Evolutionary conservation across 2,797 vertebrate genomes (phyloP), one percentile per base, ranked within the genome.

Genomic region (Pseudochirops corinnae): DNA sequence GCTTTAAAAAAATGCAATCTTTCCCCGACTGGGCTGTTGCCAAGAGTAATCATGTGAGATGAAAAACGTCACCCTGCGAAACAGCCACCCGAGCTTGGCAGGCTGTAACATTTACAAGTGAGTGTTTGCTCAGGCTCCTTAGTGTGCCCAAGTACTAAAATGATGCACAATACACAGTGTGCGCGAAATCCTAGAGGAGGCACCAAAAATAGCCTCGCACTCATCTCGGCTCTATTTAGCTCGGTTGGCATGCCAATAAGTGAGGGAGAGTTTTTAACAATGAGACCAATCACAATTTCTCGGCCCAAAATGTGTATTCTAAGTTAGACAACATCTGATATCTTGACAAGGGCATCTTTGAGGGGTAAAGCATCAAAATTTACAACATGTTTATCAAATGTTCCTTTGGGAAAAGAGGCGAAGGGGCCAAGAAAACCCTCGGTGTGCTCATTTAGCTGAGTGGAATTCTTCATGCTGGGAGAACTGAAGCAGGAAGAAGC

Each of bases 371-470:
- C 33, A 16, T 74, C 5, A 3, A 91, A 3, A 62, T 7, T 33
- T n/a, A 92, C 46, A 28, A 92, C 26, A 1, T 46, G 10, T 28
- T 56, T 82, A 93, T 96, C 93, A 92, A 21, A 60, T 7, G 14
- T 24, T 53, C 94, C 95, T n/a, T 50, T 9, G 13, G 87, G 46
- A 31, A 33, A 39, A 55, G 92, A 94, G 62, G 93, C 26, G 90
- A 60, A 90, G 82, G 60, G 91, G 5, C 4, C 39, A 92, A 60
- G 58, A 87, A 29, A 5, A 24, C 1, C 29, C 92, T 92, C 0
- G 5, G 29, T 0, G 0, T 1, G 91, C n/a, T 52, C 53, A 24
- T 90, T 55, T 52, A 0, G 0, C 90, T 33, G 31, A 93, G 0
- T 29, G 9, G 92, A 13, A 90, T 53, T n/a, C 56, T 92, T 93